Conservation (phyloP, 2,888 invertebrate genomes). For the Pollenia labialis region DNA sequence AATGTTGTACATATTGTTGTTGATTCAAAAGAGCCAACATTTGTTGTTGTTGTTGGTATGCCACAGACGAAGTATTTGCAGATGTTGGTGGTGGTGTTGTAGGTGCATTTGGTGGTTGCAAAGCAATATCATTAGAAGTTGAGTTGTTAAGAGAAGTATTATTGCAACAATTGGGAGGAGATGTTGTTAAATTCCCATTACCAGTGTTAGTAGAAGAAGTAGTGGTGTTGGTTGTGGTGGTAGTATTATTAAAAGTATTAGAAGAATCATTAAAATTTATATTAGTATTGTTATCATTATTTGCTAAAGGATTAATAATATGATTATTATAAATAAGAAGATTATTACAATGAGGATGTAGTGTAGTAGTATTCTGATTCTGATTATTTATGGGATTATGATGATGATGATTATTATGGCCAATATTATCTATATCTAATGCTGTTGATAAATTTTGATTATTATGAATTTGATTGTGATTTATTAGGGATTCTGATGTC, state of each 20-base stretch:
- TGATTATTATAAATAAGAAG: conserved; percentile 61
- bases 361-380: conserved; percentile 13
- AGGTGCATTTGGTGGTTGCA: conserved; percentile 56
- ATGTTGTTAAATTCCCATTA: conserved; percentile 66
- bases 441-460: conserved; percentile 73
- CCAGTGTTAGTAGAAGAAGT: conserved; percentile 68
- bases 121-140: conserved; percentile 66
- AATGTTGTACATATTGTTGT: conserved; percentile 75
- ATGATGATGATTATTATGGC: conserved; percentile 59
- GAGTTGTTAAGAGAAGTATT: conserved; percentile 62
- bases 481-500: conserved; percentile 66
- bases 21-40: conserved; percentile 79
- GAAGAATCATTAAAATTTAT: conserved; percentile 81
- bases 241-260: conserved; percentile 77
- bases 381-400: conserved; percentile 64
- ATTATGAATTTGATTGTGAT: conserved; percentile 54
- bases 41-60: conserved; percentile 78
- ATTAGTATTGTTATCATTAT: conserved; percentile 81
- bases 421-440: conserved; percentile 68
- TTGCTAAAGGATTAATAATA: conserved; percentile 68
- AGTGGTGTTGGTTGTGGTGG: conserved; percentile 49
- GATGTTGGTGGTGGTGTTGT: conserved; percentile 40
- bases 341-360: conserved; percentile 64
- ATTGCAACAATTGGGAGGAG: conserved; percentile 53
- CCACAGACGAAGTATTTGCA: conserved; percentile 33